Base-by-base conservation (phyloP, 2,888 invertebrate genomes). In the Panopea generosa region DNA sequence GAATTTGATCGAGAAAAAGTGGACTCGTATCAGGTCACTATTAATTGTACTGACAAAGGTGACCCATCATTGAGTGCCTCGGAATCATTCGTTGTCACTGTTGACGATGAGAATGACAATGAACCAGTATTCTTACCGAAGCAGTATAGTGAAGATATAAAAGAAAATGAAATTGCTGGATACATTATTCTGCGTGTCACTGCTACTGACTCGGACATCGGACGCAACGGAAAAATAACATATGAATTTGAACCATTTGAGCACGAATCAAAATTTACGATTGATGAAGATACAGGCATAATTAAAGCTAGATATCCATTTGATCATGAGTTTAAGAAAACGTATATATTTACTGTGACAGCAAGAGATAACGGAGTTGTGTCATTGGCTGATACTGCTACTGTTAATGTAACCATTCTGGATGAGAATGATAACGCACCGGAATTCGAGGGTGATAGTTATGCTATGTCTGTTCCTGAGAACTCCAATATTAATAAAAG, bases 91-190 rank as follows among this genome's bases (percentile, higher is more conserved):
- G 83, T 67, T 14, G 84, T 91, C 0, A 74, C 60, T 16, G 83
- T 98, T 1, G 94, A 96, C 63, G 98, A 98, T 93, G 96, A 96
- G 59, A 98, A 99, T 93, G 98, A 98, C 92, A 97, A 98, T 92
- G 96, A 97, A 90, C 98, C 98, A 0, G 94, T 96, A 56, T 98
- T 98, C 92, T 96, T 70, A 11, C 74, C 76, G 59, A n/a, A 55
- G 16, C 49, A 67, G 14, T 87, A 86, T 56, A 65, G 69, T 20
- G 82, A 81, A 9, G 77, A 70, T 65, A 59, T 89, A 0, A 52
- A 49, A 16, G 90, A 90, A 73, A 88, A 88, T 57, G 86, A 84
- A 18, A 27, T 29, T 9, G 65, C 63, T 29, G 84, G 84, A 22
- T 59, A 73, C 14, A 76, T 96, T 7, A 96, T 98, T 2, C 95